Conservation (phyloP, 2,888 invertebrate genomes). For the Hemaris fuciformis region DNA sequence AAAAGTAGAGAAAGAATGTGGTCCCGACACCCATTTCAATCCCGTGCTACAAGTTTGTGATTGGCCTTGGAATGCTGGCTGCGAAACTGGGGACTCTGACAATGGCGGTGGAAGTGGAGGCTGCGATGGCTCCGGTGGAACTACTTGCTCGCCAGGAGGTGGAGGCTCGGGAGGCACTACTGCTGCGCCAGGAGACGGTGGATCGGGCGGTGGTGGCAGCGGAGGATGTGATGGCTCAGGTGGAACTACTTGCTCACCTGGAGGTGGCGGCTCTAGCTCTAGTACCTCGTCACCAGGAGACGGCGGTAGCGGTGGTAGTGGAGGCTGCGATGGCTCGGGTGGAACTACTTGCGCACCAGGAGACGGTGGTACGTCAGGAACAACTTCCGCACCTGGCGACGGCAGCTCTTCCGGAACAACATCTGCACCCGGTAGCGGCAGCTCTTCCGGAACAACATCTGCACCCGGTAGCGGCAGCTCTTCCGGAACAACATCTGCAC, state of each 20-base stretch:
- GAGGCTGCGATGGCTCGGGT: conserved; percentile 17
- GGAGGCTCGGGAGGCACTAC: conserved; percentile 13
- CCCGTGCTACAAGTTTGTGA: conserved; percentile 30
- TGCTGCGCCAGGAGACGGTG: conserved; percentile 13
- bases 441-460: too few relatives aligned
- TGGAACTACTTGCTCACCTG: conserved; percentile 10
- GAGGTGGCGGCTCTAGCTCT: conserved; percentile 13
- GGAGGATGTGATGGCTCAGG: conserved; percentile 9
- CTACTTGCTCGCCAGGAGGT: background rate
- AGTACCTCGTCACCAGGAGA: background rate
- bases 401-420: background rate
- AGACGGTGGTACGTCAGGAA: conserved; percentile 2
- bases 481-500: too few relatives aligned
- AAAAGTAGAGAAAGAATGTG: conserved; percentile 36
- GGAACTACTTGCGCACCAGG: conserved; percentile 16
- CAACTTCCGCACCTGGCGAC: too few relatives aligned
- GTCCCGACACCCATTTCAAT: conserved; percentile 36
- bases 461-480: too few relatives aligned
- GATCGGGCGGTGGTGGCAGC: background rate
- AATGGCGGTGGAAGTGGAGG: conserved; percentile 15
- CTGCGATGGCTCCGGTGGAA: conserved; percentile 14
- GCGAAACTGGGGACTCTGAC: conserved; percentile 18
- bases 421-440: conserved; percentile 15
- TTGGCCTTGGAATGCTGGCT: conserved; percentile 32
- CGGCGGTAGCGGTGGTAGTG: conserved; percentile 13